Evolutionary conservation across 2,797 vertebrate genomes (phyloP).

Genomic region (Microhierax caerulescens): DNA sequence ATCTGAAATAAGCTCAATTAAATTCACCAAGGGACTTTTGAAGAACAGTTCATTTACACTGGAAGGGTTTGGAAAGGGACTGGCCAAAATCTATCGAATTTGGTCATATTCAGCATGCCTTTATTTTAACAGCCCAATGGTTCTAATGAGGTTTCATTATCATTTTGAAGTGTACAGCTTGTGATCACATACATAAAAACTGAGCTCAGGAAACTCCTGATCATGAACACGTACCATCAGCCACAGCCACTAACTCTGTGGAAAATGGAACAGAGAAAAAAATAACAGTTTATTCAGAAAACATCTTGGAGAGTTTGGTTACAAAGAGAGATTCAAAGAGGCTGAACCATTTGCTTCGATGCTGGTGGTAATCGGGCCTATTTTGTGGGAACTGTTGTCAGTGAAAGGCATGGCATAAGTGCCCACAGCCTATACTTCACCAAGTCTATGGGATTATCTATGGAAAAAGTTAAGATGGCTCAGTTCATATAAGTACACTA

Average conservation of each 20-base stretch:
- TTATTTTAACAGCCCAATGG: not conserved
- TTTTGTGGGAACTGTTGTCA: not conserved
- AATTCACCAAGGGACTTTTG: not conserved
- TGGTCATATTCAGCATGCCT: accelerated
- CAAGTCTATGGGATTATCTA: not conserved
- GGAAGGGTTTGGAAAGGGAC: not conserved
- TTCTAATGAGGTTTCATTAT: not conserved
- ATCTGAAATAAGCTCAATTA: not conserved
- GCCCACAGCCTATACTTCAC: not conserved
- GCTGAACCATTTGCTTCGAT: not conserved
- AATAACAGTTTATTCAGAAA: not conserved
- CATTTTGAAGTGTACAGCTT: not conserved
- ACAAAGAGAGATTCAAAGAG: not conserved
- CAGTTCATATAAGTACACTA: not conserved
- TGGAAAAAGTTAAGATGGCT: not conserved
- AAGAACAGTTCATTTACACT: not conserved
- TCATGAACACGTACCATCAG: not conserved
- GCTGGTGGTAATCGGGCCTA: not conserved
- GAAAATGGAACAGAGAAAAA: not conserved
- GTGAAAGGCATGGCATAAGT: not conserved
- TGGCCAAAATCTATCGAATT: not conserved
- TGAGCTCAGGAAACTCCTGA: not conserved
- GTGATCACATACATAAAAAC: accelerated
- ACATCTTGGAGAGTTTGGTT: not conserved
- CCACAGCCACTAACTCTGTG: not conserved